Conservation (phyloP, 92 coral and sea anemone genomes). For the Epizoanthus rinbou region DNA sequence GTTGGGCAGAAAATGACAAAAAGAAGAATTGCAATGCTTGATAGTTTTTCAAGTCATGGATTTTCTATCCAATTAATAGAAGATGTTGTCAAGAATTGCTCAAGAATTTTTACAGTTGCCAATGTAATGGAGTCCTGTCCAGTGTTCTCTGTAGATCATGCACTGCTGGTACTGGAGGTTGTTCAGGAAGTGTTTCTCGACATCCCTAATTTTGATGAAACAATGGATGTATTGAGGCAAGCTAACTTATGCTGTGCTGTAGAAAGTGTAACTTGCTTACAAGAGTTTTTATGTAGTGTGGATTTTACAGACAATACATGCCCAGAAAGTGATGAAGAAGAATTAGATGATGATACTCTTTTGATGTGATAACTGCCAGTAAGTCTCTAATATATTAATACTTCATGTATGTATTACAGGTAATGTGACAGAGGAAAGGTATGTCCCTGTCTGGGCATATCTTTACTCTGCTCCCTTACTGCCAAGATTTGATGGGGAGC, state of each 20-base stretch:
- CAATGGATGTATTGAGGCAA: constrained; percentile 38
- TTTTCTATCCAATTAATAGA: constrained; percentile 52
- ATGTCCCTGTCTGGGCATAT: too few relatives aligned
- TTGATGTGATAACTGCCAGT: too few relatives aligned
- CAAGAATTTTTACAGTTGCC: constrained; percentile 35
- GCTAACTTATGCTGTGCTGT: background rate
- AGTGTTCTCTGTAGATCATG: constrained; percentile 51
- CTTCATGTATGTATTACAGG: too few relatives aligned
- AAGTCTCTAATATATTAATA: too few relatives aligned
- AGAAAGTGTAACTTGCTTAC: too few relatives aligned
- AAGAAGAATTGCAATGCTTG: constrained; percentile 34
- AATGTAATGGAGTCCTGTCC: constrained; percentile 45
- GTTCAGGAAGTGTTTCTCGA: constrained; percentile 56
- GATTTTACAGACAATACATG: too few relatives aligned
- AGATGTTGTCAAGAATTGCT: constrained; percentile 49
- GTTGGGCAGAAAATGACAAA: constrained; percentile 11
- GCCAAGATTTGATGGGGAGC: too few relatives aligned
- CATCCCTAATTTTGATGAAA: constrained; percentile 59
- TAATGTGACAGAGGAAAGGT: too few relatives aligned
- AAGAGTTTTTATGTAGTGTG: too few relatives aligned
- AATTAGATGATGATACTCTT: too few relatives aligned
- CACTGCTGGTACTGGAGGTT: constrained; percentile 47
- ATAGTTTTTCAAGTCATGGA: constrained; percentile 45
- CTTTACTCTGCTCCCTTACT: too few relatives aligned
- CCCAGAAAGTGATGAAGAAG: too few relatives aligned